These are phyloP conservation scores for Drosophila neotestacea DNA, from an alignment of 2,888 invertebrate species.

Conservation along the genomic window DNA sequence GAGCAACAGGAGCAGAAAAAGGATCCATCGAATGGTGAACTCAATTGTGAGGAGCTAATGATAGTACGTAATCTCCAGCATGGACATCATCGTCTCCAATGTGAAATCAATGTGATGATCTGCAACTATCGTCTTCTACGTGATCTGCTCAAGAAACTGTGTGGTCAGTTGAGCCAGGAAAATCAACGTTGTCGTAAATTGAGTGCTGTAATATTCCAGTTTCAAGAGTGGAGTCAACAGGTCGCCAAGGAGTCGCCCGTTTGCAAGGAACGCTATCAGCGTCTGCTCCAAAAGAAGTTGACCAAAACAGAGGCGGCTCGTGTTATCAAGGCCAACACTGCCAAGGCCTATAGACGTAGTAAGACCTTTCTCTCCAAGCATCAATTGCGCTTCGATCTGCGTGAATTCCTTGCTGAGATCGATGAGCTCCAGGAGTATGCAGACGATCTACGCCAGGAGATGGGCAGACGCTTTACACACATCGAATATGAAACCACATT, in stretches of 20 bases:
- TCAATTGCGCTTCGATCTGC: constrained; percentile 25
- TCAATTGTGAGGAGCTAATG: constrained; percentile 40
- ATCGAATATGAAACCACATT: background rate
- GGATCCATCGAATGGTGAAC: background rate
- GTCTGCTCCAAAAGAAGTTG: constrained; percentile 23
- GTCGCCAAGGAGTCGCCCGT: constrained; percentile 27
- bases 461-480: constrained; percentile 15
- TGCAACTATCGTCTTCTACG: constrained; percentile 39
- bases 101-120: constrained; percentile 50
- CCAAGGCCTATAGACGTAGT: constrained; percentile 1
- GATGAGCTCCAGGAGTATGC: constrained; percentile 30
- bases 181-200: constrained; percentile 20
- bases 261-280: constrained; percentile 39
- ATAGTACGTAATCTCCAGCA: constrained; percentile 42
- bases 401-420: constrained; percentile 42
- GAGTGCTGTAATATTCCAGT: background rate
- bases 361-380: constrained; percentile 1
- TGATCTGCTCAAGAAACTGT: constrained; percentile 4
- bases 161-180: constrained; percentile 5
- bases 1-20: background rate
- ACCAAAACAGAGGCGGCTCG: constrained; percentile 23
- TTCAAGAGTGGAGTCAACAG: constrained; percentile 27
- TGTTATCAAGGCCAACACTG: constrained; percentile 19
- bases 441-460: constrained; percentile 39
- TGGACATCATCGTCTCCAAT: constrained; percentile 45